Evolutionary conservation across 2,113 vertebrate genomes (phyloP).

Genomic region (Sclerurus mexicanus): DNA sequence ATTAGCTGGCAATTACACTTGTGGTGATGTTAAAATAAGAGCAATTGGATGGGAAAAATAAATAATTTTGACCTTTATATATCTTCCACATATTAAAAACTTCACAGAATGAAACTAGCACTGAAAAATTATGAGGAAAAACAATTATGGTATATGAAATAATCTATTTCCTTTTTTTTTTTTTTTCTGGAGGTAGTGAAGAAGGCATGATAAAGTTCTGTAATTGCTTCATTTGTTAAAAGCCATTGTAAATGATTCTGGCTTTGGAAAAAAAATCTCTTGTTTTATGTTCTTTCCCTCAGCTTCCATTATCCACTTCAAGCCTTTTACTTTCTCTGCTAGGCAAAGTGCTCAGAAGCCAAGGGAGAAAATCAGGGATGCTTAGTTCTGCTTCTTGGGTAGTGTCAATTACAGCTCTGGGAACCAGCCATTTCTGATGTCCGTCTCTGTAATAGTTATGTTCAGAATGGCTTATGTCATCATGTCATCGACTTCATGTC

Average conservation of each 20-base stretch:
- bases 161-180: background rate
- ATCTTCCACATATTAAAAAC: background rate
- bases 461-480: background rate
- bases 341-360: background rate
- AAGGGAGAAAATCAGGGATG: background rate
- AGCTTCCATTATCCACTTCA: slow-evolving; percentile 10
- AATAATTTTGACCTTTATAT: background rate
- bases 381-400: background rate
- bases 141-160: background rate
- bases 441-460: background rate
- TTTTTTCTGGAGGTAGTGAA: background rate
- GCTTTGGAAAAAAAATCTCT: background rate
- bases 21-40: background rate
- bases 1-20: background rate
- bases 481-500: background rate
- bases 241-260: background rate
- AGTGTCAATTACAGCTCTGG: background rate
- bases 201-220: background rate
- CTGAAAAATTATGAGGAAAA: background rate
- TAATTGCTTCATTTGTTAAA: slow-evolving; percentile 2
- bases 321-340: background rate
- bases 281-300: background rate
- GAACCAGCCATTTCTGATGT: background rate
- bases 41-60: background rate
- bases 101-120: background rate